Percentiles rank a stretch among this genome's conserved stretches.
Conservation (phyloP, 2,113 vertebrate genomes). For the Paradoxurus hermaphroditus region DNA sequence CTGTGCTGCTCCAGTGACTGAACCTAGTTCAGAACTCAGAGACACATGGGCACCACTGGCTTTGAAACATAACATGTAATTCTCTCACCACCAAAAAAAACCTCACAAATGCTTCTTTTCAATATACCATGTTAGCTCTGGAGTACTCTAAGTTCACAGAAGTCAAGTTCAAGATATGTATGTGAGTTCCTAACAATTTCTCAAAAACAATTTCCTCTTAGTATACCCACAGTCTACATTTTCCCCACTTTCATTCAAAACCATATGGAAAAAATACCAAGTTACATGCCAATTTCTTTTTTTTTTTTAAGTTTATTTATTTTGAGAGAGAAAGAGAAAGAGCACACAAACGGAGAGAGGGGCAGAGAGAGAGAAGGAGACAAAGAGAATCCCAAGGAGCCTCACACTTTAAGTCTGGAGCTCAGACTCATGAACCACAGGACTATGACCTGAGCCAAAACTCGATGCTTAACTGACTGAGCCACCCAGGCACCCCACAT, state of each 20-base stretch:
- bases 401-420: too few species aligned
- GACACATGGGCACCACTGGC: not conserved
- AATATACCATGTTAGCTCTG: not conserved
- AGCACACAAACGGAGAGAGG: too few species aligned
- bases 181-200: constrained; percentile 21
- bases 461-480: too few species aligned
- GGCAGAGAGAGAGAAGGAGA: too few species aligned
- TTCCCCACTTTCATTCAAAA: constrained; percentile 13
- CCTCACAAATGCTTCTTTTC: not conserved
- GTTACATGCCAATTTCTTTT: not conserved
- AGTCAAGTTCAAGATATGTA: not conserved
- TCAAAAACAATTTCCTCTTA: not conserved
- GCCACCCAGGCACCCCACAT: not conserved
- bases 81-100: not conserved
- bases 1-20: not conserved
- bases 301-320: too few species aligned
- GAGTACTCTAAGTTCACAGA: constrained; percentile 26
- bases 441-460: too few species aligned
- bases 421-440: too few species aligned
- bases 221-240: not conserved
- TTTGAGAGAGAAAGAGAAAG: too few species aligned
- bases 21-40: not conserved
- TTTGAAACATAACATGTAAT: not conserved
- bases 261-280: not conserved
- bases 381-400: too few species aligned